Conservation (phyloP, 2,797 vertebrate species). For the Amniataba percoides region DNA sequence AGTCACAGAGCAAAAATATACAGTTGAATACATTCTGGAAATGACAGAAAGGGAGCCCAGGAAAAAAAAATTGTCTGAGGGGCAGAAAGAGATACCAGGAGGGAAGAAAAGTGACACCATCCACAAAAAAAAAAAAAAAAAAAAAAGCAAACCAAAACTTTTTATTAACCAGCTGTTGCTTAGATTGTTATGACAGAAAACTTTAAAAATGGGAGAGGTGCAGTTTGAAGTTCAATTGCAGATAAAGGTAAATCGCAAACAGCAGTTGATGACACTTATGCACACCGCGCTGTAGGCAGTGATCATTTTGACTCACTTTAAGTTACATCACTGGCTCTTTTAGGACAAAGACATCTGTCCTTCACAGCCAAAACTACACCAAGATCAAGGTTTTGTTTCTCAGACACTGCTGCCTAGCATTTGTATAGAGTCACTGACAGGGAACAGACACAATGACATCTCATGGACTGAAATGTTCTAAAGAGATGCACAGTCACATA, state of each 20-base stretch:
- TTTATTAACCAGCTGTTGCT: conserved; percentile 10
- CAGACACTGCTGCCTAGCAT: conserved; percentile 1
- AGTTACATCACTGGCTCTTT: neutral
- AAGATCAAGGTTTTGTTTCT: conserved; percentile 7
- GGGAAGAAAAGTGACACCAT: neutral
- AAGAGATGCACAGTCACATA: no score
- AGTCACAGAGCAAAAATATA: conserved; percentile 31
- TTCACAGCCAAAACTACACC: conserved; percentile 10
- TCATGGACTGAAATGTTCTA: conserved; percentile 2
- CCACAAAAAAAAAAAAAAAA: neutral
- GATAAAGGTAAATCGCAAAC: neutral
- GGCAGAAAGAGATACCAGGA: no score
- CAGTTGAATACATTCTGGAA: conserved; percentile 42
- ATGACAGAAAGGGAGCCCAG: conserved; percentile 11
- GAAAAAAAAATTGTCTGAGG: neutral
- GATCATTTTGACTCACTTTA: neutral
- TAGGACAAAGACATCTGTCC: neutral
- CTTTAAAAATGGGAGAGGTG: neutral
- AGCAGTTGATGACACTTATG: neutral
- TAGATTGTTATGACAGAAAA: conserved; percentile 2
- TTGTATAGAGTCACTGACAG: neutral
- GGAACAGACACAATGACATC: neutral
- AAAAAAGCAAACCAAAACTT: conserved; percentile 13
- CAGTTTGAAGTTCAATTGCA: conserved; percentile 2
- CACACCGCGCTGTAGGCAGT: neutral